Base-by-base conservation (phyloP, 37 sponge, comb jelly and placozoan species). In the Ianthella basta region DNA sequence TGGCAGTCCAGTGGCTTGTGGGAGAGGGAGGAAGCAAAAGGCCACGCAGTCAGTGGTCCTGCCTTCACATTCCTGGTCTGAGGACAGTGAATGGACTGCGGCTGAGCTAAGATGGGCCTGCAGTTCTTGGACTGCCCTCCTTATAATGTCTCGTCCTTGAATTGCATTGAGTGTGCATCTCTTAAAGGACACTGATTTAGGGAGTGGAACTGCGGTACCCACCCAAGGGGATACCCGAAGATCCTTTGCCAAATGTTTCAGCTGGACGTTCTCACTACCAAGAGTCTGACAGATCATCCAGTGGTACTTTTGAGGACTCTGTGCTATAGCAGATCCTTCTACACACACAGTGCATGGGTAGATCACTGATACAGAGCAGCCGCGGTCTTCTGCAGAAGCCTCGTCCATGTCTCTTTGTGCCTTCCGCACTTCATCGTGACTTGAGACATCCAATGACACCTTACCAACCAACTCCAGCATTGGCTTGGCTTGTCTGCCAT, bases 1-100 rank as follows among this genome's bases (percentile, higher is more conserved):
- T 44, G 96, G 96, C 60, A 89, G 63, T 16, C 50, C 59, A 61
- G 85, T 89, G 24, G 64, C 27, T 1, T 30, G 72, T 27, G 96
- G 90, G 15, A 95, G 69, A 20, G 96, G 96, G n/a, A 95, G 88
- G 83, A 95, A 95, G 54, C 96, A 95, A 53, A 92, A 95, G 1
- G 85, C 86, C 23, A 82, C 80, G 0, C 95, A 92, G 61, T 67
- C 57, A 23, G 25, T 27, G 53, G 50, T n/a, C 50, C 50, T 44
- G 50, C 50, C n/a, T n/a, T n/a, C n/a, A n/a, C n/a, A 32, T 30
- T 2, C 27, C 33, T 69, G 27, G 70, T 44, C 50, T 8, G 50
- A 44, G 3, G 50, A 8, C 50, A 44, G 50, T 44, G 50, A 44
- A 44, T 44, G 50, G 50, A 44, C 50, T 44, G 50, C 50, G 8